A percentile compares a stretch with the other conserved stretches of the same genome.
Evolutionary conservation across 2,113 vertebrate species (phyloP).

Genomic region (Paracyprichromis sp.): DNA sequence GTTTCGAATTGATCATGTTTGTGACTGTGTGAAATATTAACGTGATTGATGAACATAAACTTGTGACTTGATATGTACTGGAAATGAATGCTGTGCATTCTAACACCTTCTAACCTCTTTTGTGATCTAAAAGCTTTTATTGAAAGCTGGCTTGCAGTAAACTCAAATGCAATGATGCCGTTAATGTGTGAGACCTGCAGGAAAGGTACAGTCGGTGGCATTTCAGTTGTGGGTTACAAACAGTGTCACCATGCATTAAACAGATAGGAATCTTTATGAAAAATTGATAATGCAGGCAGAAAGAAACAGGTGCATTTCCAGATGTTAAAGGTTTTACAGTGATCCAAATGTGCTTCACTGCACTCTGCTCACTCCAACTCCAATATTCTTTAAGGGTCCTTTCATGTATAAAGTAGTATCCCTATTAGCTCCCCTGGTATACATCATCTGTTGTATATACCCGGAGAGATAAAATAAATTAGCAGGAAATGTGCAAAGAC

Average conservation of each 20-base stretch:
- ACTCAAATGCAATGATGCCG: not conserved
- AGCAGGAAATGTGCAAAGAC: not conserved
- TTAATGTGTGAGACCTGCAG: not conserved
- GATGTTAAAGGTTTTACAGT: not conserved
- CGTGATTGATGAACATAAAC: not conserved
- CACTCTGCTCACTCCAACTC: not conserved
- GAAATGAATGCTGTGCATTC: not conserved
- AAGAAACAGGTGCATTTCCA: not conserved
- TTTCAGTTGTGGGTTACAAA: not conserved
- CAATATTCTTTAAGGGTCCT: not conserved
- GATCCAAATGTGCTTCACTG: not conserved
- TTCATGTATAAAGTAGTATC: not conserved
- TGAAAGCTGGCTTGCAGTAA: not conserved
- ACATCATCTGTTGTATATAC: not conserved
- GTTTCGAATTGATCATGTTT: not conserved
- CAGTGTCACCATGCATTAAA: not conserved
- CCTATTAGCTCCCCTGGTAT: too few relatives aligned
- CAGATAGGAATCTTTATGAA: not conserved
- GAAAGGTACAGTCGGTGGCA: not conserved
- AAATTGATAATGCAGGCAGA: not conserved
- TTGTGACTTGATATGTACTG: not conserved
- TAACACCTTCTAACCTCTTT: not conserved
- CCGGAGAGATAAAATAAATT: not conserved
- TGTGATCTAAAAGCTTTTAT: not conserved
- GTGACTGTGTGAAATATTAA: not conserved